Base-by-base conservation (phyloP, 2,113 vertebrate genomes). In the Seriola rivoliana region DNA sequence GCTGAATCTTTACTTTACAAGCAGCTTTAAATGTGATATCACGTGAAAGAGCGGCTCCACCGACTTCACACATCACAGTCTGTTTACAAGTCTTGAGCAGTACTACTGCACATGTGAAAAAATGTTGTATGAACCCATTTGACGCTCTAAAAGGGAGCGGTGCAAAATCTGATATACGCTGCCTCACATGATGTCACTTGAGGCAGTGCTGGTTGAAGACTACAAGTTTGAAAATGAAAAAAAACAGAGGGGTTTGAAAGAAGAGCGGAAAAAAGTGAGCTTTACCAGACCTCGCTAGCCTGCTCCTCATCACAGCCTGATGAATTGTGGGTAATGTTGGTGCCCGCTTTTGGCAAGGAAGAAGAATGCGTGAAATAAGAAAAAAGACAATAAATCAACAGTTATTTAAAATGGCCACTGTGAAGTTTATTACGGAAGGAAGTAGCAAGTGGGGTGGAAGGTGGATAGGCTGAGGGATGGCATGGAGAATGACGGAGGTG, bases 291-390 rank as follows among this genome's bases (percentile, higher is more conserved):
- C 12, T 34, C 2, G 5, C 12, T 29, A 10, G 13, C 12, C 50
- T 4, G 16, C 50, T 48, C 14, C 40, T 59, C 54, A 48, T 58
- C 19, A 21, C 10, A 11, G 36, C 3, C 16, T 19, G 23, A 44
- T 74, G 71, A 12, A 63, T 25, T 63, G 44, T 63, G 29, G 71
- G 44, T 25, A 63, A 38, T 38, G 71, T 16, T 21, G 25, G 40
- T 0, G 0, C 2, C 6, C 10, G 5, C 17, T n/a, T 69, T 54
- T 69, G 10, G 19, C 19, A n/a, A 52, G 2, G 46, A 34, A 19
- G 29, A 52, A 34, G 17, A 50, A 21, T 19, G 8, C 5, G 4
- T 1, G 32, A 16, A 60, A 36, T 34, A 10, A 36, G 6, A 38
- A 63, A 36, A 38, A 38, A 52, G 8, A 52, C 19, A 50, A 50